These are phyloP conservation scores for Etheostoma spectabile DNA, from an alignment of 2,113 vertebrate species.

Conservation along the genomic window DNA sequence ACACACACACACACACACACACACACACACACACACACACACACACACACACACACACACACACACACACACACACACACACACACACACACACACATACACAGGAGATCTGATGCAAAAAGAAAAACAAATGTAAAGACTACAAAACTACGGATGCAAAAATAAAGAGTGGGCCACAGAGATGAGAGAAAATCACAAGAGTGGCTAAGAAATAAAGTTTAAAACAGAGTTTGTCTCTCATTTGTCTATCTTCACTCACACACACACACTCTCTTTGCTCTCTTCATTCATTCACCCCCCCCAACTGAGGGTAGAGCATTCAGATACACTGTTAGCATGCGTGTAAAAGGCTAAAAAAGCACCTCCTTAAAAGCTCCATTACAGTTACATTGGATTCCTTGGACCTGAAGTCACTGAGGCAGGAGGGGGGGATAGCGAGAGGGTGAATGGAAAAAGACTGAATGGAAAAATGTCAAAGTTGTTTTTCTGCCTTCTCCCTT, in stretches of 20 bases:
- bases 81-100: too few relatives aligned
- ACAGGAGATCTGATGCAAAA: background rate
- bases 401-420: conserved; percentile 68
- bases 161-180: background rate
- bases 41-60: background rate
- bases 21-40: background rate
- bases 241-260: conserved; percentile 4
- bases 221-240: background rate
- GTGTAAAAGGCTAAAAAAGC: conserved; percentile 47
- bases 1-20: too few relatives aligned
- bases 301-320: background rate
- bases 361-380: conserved; percentile 56
- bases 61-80: background rate
- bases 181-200: conserved; percentile 16
- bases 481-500: conserved; percentile 46
- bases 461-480: conserved; percentile 73
- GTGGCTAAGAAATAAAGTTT: background rate
- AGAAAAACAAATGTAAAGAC: conserved; percentile 1
- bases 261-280: background rate
- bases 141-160: background rate
- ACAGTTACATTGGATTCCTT: conserved; percentile 74
- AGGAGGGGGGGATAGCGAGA: conserved; percentile 43
- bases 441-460: conserved; percentile 73
- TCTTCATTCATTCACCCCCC: background rate
- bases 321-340: conserved; percentile 19